Evolutionary conservation across 2,113 vertebrate genomes (phyloP), one percentile per base, ranked within the genome.

Genomic region (Pachycephala philippinensis): DNA sequence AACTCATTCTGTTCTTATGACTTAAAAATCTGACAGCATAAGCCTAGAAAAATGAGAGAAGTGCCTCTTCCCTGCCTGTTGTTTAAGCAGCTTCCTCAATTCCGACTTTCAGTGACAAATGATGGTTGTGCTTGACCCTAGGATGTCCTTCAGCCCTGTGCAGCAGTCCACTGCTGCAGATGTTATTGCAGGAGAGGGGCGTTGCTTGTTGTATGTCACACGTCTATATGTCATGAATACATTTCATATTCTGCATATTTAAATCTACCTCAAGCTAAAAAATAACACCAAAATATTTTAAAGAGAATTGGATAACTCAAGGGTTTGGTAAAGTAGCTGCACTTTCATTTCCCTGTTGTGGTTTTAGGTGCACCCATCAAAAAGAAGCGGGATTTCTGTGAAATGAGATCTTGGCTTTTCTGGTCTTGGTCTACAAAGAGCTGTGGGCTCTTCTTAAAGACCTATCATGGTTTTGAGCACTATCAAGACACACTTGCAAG

Each of bases 1-100:
- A 93, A 96, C 42, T 94, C 90, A 91, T 89, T 93, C 84, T 7
- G 1, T 92, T 93, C 94, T 88, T 87, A 89, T 91, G 90, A 96
- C 89, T 94, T 92, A 60, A 80, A 92, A 94, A 80, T 71, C 59
- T 87, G 69, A 96, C 76, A 93, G 84, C 65, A 21, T 50, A 83
- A 89, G 56, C 60, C 39, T 75, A 87, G 61, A 89, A 90, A 96
- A 94, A 92, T 53, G 56, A 82, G 68, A 94, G 37, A 84, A 86
- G 64, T 47, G 64, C 30, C 3, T 87, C 50, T 94, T 91, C 57
- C 39, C 54, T 75, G 35, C 40, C n/a, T 87, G 61, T 50, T 89
- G 75, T 81, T 71, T 78, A 75, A 84, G 61, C 37, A 72, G 56
- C 57, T 90, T 94, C 45, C 77, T 91, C 50, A 75, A 15, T 53